Evolutionary conservation across 2,888 invertebrate genomes (phyloP).

Genomic region (Drosophila neotestacea): DNA sequence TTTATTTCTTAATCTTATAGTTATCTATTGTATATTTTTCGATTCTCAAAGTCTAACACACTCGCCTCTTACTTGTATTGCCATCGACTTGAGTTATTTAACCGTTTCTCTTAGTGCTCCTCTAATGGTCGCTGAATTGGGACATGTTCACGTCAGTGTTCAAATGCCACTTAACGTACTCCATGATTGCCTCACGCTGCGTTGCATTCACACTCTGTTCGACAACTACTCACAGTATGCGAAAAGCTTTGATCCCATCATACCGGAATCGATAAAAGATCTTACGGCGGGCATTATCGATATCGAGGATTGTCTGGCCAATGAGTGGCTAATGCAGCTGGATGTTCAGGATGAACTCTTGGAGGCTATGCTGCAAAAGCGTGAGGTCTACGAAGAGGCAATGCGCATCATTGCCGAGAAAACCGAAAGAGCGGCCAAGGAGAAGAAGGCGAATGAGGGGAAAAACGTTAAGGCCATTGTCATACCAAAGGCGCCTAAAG

Average conservation of each 20-base stretch:
- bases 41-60: too few species aligned
- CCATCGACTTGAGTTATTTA: neutral
- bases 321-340: conserved; percentile 73
- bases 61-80: neutral
- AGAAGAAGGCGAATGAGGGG: conserved; percentile 26
- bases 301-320: conserved; percentile 61
- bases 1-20: neutral
- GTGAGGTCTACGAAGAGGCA: conserved; percentile 69
- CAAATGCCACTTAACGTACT: conserved; percentile 75
- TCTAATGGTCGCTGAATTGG: conserved; percentile 61
- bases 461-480: conserved; percentile 19
- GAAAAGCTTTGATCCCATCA: conserved; percentile 58
- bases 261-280: conserved; percentile 22
- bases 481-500: conserved; percentile 60
- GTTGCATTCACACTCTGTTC: conserved; percentile 74
- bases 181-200: conserved; percentile 71
- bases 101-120: conserved; percentile 55
- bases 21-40: neutral
- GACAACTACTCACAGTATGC: conserved; percentile 76
- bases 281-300: conserved; percentile 60
- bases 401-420: conserved; percentile 42
- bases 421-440: conserved; percentile 28
- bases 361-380: conserved; percentile 47
- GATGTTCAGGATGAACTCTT: conserved; percentile 67
- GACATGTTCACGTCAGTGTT: conserved; percentile 41